Conservation (phyloP, 2,113 vertebrate genomes). For the Nibea albiflora region DNA sequence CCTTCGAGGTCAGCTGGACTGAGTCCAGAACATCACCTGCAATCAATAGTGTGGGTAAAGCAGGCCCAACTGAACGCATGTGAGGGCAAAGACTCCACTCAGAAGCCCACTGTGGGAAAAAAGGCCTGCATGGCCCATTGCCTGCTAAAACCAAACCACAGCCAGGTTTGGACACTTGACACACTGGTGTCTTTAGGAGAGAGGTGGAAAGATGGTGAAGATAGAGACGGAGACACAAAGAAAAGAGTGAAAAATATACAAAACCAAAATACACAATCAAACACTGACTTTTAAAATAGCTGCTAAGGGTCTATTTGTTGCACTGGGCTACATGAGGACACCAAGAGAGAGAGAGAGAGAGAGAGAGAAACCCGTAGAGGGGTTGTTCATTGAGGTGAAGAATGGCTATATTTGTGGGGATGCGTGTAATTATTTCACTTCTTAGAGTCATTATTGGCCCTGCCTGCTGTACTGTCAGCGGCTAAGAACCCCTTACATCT, state of each 20-base stretch:
- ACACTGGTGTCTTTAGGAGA: slow-evolving; percentile 51
- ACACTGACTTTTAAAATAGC: slow-evolving; percentile 4
- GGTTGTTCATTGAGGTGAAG: slow-evolving; percentile 55
- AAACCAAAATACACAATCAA: slow-evolving; percentile 15
- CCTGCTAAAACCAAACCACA: slow-evolving; percentile 81
- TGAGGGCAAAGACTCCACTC: slow-evolving; percentile 78
- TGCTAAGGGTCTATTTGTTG: slow-evolving; percentile 7
- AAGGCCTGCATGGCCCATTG: slow-evolving; percentile 84
- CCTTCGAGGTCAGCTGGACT: slow-evolving; percentile 83
- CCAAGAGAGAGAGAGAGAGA: slow-evolving; percentile 7
- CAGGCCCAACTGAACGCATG: slow-evolving; percentile 79
- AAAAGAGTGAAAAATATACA: background rate
- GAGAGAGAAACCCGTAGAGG: slow-evolving; percentile 5
- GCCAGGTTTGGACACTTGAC: slow-evolving; percentile 61
- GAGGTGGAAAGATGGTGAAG: slow-evolving; percentile 18
- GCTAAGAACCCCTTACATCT: slow-evolving; percentile 49
- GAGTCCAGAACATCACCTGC: slow-evolving; percentile 85
- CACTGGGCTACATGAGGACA: slow-evolving; percentile 8
- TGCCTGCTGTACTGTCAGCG: slow-evolving; percentile 56
- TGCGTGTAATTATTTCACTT: slow-evolving; percentile 73
- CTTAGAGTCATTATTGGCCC: slow-evolving; percentile 65
- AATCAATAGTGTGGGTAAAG: slow-evolving; percentile 87
- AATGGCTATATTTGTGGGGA: slow-evolving; percentile 60
- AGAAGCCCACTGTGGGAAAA: slow-evolving; percentile 73
- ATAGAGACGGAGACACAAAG: slow-evolving; percentile 16